Percentiles rank a stretch among this genome's conserved stretches.
Evolutionary conservation across 2,113 vertebrate species (phyloP).

Genomic region (Hemibagrus wyckioides): DNA sequence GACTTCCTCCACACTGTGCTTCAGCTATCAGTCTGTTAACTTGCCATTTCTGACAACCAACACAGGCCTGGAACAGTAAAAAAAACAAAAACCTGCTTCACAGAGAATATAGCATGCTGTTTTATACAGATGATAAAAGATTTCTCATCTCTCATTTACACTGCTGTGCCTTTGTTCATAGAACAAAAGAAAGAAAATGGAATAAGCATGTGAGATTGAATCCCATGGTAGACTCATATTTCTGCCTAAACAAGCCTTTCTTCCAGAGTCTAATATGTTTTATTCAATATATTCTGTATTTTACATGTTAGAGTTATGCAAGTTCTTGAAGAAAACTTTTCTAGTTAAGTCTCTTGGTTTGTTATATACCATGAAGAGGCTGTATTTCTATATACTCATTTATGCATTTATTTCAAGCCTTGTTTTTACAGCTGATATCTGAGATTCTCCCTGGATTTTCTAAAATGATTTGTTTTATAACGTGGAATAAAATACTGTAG

Average conservation of each 20-base stretch:
- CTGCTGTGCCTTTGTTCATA: background rate
- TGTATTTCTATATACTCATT: background rate
- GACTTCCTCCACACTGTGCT: background rate
- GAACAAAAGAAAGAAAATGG: background rate
- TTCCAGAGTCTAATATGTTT: background rate
- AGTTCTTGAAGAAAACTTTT: background rate
- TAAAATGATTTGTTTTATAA: background rate
- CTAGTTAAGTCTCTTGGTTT: background rate
- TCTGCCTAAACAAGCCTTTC: background rate
- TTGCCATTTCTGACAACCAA: conserved; percentile 19
- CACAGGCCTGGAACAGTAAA: background rate
- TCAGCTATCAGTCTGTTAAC: background rate
- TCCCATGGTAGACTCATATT: background rate
- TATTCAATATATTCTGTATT: background rate
- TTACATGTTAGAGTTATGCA: background rate
- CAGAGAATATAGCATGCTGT: background rate
- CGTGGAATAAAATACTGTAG: background rate
- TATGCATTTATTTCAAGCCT: background rate
- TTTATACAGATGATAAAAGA: background rate
- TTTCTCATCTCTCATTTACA: background rate
- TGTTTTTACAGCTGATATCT: conserved; percentile 6
- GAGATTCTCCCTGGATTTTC: background rate
- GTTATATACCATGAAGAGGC: background rate
- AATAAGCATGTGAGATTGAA: background rate
- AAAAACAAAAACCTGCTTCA: background rate